A percentile compares a stretch with the other conserved stretches of the same genome.
Conservation (phyloP, 2,113 vertebrate species). For the Mirounga angustirostris region DNA sequence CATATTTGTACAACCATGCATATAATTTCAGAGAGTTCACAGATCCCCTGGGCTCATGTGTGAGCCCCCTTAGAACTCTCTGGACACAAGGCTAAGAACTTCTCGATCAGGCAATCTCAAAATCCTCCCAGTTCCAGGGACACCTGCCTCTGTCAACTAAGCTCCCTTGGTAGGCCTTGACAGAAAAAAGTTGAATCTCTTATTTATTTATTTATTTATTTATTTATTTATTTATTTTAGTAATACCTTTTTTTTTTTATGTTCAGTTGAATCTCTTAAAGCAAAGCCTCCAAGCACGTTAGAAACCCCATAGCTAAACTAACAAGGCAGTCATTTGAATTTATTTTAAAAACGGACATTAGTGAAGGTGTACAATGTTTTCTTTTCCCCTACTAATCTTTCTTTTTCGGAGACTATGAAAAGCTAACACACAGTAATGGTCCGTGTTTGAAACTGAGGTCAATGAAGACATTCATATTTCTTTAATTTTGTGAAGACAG, state of each 20-base stretch:
- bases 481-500: neutral
- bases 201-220: neutral
- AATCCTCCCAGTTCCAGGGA: neutral
- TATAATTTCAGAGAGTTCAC: neutral
- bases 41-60: neutral
- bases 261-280: neutral
- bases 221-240: too few species aligned
- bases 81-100: neutral
- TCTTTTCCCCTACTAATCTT: neutral
- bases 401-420: neutral
- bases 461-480: neutral
- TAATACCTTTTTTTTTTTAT: too few species aligned
- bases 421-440: neutral
- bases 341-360: neutral
- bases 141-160: neutral
- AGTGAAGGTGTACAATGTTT: neutral
- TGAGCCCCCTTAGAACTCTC: neutral
- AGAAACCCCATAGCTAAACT: neutral
- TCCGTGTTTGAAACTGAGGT: neutral
- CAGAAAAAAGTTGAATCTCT: neutral
- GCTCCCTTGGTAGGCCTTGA: neutral
- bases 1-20: neutral
- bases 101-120: neutral
- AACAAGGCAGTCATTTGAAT: neutral
- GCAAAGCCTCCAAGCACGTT: neutral